Base-by-base conservation (phyloP, 2,797 vertebrate genomes). In the Schizopygopsis pylzovi region DNA sequence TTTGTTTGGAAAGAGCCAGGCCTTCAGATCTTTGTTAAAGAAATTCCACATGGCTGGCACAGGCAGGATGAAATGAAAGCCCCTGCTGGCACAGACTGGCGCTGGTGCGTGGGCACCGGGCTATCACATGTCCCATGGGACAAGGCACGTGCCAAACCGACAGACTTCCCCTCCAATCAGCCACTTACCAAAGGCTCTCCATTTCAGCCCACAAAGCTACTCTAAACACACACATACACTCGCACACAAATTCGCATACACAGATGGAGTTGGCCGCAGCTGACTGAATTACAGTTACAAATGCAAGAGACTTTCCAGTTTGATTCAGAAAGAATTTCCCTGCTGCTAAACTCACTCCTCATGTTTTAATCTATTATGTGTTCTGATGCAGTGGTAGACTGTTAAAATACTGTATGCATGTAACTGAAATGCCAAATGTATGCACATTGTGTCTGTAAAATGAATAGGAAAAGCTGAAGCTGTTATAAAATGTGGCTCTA, bases 81-180 rank as follows among this genome's bases (percentile, higher is more conserved):
- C 87, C 85, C 89, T 80, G 70, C 85, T 90, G 87, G 83, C 81
- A 85, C 72, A 52, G 76, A 79, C 88, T 86, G 82, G 84, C 81
- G 54, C 61, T 81, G 82, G 67, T 87, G 79, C 49, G 71, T 81
- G 73, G 77, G 70, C 67, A 54, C 75, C n/a, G 71, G 59, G 67
- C 85, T 89, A 90, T 87, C 88, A 88, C 86, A 88, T 88, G 77
- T 89, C 85, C 78, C 85, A 68, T 45, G 87, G 81, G 86, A 90
- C 82, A 71, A 71, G 83, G 88, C 86, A 89, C 83, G 87, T 87
- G 86, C 88, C 87, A 89, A 90, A 79, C 76, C 79, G 70, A 88
- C 87, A 90, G 87, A 90, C 89, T 86, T 82, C 85, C 87, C 87
- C 70, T 87, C 79, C 87, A 87, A 84, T 85, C 83, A 83, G 79